A percentile compares a stretch with the other conserved stretches of the same genome.
phyloP scores from a whole-genome alignment of 2,888 invertebrate genomes.

The Galeopsomyia nigrocyanea region DNA sequence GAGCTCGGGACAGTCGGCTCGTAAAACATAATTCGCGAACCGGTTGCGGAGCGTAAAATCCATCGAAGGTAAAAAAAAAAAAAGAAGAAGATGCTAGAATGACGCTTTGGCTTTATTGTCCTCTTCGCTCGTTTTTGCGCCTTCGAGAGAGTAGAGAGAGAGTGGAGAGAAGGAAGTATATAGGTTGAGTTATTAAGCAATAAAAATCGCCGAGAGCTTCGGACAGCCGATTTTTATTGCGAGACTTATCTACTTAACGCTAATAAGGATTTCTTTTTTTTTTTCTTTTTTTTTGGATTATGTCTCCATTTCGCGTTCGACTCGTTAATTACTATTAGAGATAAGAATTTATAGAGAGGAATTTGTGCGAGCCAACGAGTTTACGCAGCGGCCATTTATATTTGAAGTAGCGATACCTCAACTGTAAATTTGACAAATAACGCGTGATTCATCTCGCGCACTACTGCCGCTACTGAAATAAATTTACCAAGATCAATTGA shows the following conservation, averaged over 20 bases:
- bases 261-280: slow-evolving; percentile 37
- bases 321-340: slow-evolving; percentile 29
- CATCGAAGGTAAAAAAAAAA: slow-evolving; percentile 18
- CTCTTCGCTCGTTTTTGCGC: background rate
- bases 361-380: no score
- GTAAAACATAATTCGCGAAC: slow-evolving; percentile 58
- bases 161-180: background rate
- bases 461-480: no score
- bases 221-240: slow-evolving; percentile 32
- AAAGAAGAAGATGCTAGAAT: slow-evolving; percentile 8
- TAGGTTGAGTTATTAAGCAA: slow-evolving; percentile 23
- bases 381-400: no score
- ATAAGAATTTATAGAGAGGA: no score
- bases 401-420: no score
- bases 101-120: slow-evolving; percentile 29
- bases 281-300: no score
- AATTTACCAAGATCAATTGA: no score
- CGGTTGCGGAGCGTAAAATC: slow-evolving; percentile 27
- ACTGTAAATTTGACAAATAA: no score
- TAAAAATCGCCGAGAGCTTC: slow-evolving; percentile 21
- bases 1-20: slow-evolving; percentile 44
- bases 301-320: slow-evolving; percentile 24
- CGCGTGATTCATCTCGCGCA: no score
- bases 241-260: slow-evolving; percentile 30
- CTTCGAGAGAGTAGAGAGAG: no score